Evolutionary conservation across 2,113 vertebrate species (phyloP), one percentile per base, ranked within the genome.

Genomic region (Catagonus wagneri): DNA sequence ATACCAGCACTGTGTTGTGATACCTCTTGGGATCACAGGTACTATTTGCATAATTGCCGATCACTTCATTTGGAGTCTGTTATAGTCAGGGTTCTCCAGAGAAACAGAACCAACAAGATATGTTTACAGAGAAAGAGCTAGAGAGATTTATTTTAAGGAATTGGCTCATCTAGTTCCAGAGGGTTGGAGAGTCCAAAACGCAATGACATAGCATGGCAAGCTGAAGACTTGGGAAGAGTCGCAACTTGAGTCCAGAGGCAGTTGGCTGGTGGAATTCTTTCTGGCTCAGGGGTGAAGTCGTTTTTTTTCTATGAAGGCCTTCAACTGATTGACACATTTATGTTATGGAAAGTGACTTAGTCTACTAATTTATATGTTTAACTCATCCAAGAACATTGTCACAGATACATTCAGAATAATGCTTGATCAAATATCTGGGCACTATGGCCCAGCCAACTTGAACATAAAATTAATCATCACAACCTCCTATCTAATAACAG

Each of bases 351-450:
- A 12, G 34, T 75, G 61, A 86, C 83, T 93, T 80, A 83, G 17
- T 54, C 78, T 25, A 39, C 14, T 61, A 34, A 61, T 23, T 72
- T n/a, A 44, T 69, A 44, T 50, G n/a, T 76, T 88, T 69, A 60
- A 50, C 54, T 88, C 34, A 69, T 87, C 74, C 11, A 34, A 83
- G 80, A 90, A 54, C 56, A 56, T 50, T 23, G 8, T 86, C 68
- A 83, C 52, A 56, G 23, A 94, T 87, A 69, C 52, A 91, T 86
- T 27, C 58, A 80, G 32, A 80, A 58, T 90, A 85, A 65, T 61
- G 15, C 58, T 93, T 66, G 65, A 61, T 56, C 22, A 88, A 69
- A 23, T 76, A 69, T 88, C 27, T 88, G 60, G 29, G 32, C 4
- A 36, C 19, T 61, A 23, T n/a, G 65, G 16, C 36, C 32, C 58